Evolutionary conservation across 2,888 invertebrate genomes (phyloP).

Genomic region (Hydropsyche betteni): DNA sequence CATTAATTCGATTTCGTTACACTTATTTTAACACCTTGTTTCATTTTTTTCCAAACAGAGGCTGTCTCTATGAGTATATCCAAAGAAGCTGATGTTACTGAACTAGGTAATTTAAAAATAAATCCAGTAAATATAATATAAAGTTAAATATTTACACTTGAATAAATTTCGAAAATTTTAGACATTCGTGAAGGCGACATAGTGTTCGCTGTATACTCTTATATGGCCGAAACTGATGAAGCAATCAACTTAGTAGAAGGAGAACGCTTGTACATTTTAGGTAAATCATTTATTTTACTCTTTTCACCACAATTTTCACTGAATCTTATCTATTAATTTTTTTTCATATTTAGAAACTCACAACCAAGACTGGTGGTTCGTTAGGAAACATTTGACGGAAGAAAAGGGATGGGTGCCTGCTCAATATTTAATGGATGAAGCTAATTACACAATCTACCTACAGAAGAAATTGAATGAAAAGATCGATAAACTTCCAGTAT

Average conservation of each 20-base stretch:
- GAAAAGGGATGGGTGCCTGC: slow-evolving; percentile 96
- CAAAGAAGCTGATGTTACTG: slow-evolving; percentile 72
- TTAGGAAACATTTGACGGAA: slow-evolving; percentile 86
- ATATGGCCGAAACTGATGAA: slow-evolving; percentile 87
- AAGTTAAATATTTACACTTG: background rate
- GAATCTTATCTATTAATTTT: background rate
- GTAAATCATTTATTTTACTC: slow-evolving; percentile 59
- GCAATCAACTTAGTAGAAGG: slow-evolving; percentile 91
- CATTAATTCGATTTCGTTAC: background rate
- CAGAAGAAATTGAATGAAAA: slow-evolving; percentile 90
- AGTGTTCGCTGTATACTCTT: slow-evolving; percentile 85
- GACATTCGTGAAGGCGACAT: slow-evolving; percentile 72
- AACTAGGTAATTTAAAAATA: slow-evolving; percentile 58
- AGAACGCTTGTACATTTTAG: slow-evolving; percentile 84
- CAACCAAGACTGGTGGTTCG: slow-evolving; percentile 93
- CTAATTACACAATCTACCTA: slow-evolving; percentile 81
- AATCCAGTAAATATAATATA: no score
- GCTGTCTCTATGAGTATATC: slow-evolving; percentile 77
- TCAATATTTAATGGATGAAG: slow-evolving; percentile 84
- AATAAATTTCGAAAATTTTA: background rate
- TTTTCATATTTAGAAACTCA: slow-evolving; percentile 71
- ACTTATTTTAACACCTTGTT: background rate
- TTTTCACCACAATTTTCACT: background rate
- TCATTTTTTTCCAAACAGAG: slow-evolving; percentile 64
- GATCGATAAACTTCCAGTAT: slow-evolving; percentile 89